These are phyloP conservation scores for Apoda limacodes DNA, from an alignment of 2,888 invertebrate species.

Conservation along the genomic window DNA sequence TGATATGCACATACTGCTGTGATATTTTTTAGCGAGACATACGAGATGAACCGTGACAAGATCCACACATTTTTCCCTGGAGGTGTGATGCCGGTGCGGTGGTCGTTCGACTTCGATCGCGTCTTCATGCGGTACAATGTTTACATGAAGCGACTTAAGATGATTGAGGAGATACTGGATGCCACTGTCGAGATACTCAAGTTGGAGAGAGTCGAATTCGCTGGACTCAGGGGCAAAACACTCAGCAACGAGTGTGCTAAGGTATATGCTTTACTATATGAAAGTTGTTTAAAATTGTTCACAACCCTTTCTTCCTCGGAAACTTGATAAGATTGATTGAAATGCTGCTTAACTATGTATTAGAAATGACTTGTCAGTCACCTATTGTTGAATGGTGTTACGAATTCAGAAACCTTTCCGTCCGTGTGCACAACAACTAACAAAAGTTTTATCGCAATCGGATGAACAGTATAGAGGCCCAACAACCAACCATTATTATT, in stretches of 20 bases:
- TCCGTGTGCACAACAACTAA: no score
- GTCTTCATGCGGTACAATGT: slow-evolving; percentile 76
- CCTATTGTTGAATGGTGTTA: no score
- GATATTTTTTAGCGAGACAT: slow-evolving; percentile 46
- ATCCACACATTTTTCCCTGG: slow-evolving; percentile 65
- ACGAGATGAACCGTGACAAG: slow-evolving; percentile 64
- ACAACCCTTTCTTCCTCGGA: slow-evolving; percentile 1
- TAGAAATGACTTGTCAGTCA: no score
- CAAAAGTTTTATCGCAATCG: no score
- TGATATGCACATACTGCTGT: no score
- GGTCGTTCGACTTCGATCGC: slow-evolving; percentile 80
- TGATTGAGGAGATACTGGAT: slow-evolving; percentile 78
- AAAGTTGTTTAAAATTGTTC: no score
- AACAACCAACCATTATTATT: no score
- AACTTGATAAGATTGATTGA: no score
- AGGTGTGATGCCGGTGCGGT: slow-evolving; percentile 71
- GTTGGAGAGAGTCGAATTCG: slow-evolving; percentile 86
- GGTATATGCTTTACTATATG: slow-evolving; percentile 35
- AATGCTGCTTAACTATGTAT: no score
- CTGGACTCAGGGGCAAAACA: slow-evolving; percentile 74
- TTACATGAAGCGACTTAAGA: slow-evolving; percentile 73
- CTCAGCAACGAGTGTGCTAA: slow-evolving; percentile 64
- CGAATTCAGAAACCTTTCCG: no score
- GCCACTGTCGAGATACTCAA: slow-evolving; percentile 86
- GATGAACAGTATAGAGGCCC: no score